phyloP scores from a whole-genome alignment of 2,888 invertebrate species.

The Caenorhabditis sp. region DNA sequence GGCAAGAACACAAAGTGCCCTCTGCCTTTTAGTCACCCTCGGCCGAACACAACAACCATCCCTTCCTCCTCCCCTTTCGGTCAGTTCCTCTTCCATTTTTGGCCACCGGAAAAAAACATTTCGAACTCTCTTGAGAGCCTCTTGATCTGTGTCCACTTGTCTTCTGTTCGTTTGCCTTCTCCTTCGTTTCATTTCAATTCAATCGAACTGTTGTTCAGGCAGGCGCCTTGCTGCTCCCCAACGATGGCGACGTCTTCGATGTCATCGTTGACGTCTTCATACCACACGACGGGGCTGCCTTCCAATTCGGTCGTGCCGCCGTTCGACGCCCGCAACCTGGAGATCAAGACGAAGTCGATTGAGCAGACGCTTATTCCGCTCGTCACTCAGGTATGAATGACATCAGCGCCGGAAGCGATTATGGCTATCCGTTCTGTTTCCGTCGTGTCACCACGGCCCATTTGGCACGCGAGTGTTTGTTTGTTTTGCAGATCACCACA shows the following conservation, averaged over 20 bases:
- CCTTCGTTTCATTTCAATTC: neutral
- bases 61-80: neutral
- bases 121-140: slow-evolving; percentile 21
- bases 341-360: slow-evolving; percentile 93
- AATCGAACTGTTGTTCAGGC: slow-evolving; percentile 6
- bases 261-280: slow-evolving; percentile 56
- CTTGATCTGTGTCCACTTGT: slow-evolving; percentile 19
- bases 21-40: slow-evolving; percentile 55
- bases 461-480: slow-evolving; percentile 23
- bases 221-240: slow-evolving; percentile 5
- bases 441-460: slow-evolving; percentile 20
- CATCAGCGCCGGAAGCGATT: slow-evolving; percentile 45
- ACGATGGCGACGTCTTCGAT: slow-evolving; percentile 57
- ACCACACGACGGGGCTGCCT: slow-evolving; percentile 32
- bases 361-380: slow-evolving; percentile 93
- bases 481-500: slow-evolving; percentile 86
- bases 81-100: slow-evolving; percentile 21
- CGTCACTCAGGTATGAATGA: slow-evolving; percentile 88
- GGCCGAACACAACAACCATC: slow-evolving; percentile 40
- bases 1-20: slow-evolving; percentile 48
- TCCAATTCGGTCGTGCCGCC: slow-evolving; percentile 54
- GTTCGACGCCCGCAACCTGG: slow-evolving; percentile 82
- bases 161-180: neutral
- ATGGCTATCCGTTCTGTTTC: slow-evolving; percentile 25
- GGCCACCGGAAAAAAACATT: neutral